Evolutionary conservation across 2,113 vertebrate genomes (phyloP).

Genomic region (Nothoprocta pentlandii): DNA sequence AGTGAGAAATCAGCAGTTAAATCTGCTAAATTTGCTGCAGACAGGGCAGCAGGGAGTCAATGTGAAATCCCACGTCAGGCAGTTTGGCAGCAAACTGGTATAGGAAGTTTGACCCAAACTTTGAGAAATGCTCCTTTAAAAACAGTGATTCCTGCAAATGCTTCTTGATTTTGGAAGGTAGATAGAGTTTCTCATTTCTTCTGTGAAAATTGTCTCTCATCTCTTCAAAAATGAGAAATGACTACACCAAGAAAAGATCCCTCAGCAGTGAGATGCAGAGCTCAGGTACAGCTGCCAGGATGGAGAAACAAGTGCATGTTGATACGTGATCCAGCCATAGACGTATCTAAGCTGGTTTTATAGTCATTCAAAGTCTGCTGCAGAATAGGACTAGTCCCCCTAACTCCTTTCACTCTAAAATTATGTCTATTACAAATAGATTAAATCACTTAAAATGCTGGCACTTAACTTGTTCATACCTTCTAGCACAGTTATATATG

Average conservation of each 20-base stretch:
- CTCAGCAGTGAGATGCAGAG: not conserved
- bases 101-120: not conserved
- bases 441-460: conserved; percentile 21
- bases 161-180: not conserved
- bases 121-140: not conserved
- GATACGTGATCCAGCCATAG: not conserved
- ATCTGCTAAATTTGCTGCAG: not conserved
- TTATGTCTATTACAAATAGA: conserved; percentile 26
- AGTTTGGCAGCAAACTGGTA: not conserved
- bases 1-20: not conserved
- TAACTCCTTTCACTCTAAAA: conserved; percentile 8
- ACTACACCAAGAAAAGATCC: not conserved
- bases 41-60: accelerated
- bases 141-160: not conserved
- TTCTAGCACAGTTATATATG: not conserved
- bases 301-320: not conserved
- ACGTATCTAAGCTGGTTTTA: not conserved
- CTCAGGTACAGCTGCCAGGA: not conserved
- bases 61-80: accelerated
- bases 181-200: not conserved
- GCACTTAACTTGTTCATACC: not conserved
- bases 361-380: not conserved
- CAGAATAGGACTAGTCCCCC: conserved; percentile 4
- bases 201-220: not conserved
- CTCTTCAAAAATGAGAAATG: not conserved